Evolutionary conservation across 2,113 vertebrate species (phyloP).

Genomic region (Lepus americanus): DNA sequence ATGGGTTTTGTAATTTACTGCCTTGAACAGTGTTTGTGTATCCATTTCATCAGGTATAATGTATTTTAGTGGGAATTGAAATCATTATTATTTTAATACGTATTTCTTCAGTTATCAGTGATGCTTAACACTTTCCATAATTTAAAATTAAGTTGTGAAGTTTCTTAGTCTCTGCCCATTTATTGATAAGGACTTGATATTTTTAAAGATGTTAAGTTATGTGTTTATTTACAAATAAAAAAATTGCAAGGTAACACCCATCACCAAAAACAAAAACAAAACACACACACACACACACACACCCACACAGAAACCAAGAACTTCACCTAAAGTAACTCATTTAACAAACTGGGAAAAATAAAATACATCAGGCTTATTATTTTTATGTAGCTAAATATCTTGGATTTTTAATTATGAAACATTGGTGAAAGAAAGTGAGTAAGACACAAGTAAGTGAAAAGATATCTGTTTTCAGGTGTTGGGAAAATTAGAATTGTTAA

Average conservation of each 20-base stretch:
- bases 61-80: conserved; percentile 39
- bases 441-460: not conserved
- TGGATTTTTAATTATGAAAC: not conserved
- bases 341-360: not conserved
- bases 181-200: not conserved
- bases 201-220: not conserved
- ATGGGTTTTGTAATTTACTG: conserved; percentile 21
- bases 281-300: not conserved
- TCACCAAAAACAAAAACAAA: not conserved
- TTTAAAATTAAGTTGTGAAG: conserved; percentile 40
- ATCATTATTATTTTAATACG: not conserved
- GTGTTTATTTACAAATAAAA: conserved; percentile 9
- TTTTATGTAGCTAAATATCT: not conserved
- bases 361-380: not conserved
- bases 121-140: not conserved
- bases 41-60: not conserved
- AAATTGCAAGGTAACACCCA: not conserved
- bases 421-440: not conserved
- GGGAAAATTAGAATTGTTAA: not conserved
- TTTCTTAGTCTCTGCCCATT: conserved; percentile 15
- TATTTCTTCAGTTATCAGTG: conserved; percentile 16
- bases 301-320: too few species aligned
- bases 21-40: not conserved
- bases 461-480: not conserved
- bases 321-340: not conserved